Percentiles rank a stretch among this genome's conserved stretches.
Evolutionary conservation across 1,140 invertebrate genomes (phyloP).

Genomic region (Drosophila repleta): DNA sequence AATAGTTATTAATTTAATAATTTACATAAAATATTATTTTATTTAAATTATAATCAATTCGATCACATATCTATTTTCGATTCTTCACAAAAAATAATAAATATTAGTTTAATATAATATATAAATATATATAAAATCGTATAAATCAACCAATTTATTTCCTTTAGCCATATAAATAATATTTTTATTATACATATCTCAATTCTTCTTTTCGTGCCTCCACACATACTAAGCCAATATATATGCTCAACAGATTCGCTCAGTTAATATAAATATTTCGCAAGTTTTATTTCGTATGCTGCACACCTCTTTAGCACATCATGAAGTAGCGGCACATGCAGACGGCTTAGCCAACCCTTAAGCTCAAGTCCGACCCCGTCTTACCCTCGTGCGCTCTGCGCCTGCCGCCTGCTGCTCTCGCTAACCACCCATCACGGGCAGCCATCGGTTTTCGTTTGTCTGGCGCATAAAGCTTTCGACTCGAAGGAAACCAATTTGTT

Average conservation of each 20-base stretch:
- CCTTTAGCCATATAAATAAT: no score
- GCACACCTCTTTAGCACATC: slow-evolving; percentile 39
- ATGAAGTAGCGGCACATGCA: slow-evolving; percentile 9
- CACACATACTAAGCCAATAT: no score
- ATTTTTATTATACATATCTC: no score
- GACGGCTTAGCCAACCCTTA: slow-evolving; percentile 25
- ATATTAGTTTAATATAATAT: no score
- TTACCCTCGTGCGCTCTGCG: neutral
- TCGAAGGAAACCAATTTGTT: slow-evolving; percentile 82
- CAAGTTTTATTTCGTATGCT: slow-evolving; percentile 10
- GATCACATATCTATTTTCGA: no score
- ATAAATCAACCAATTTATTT: no score
- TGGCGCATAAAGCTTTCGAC: slow-evolving; percentile 75
- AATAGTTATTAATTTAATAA: no score
- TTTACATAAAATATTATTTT: no score
- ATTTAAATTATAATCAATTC: no score
- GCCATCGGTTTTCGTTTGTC: slow-evolving; percentile 58
- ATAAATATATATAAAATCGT: no score
- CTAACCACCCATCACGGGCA: slow-evolving; percentile 8
- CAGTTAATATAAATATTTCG: neutral
- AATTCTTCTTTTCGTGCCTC: no score
- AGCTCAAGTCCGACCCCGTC: neutral
- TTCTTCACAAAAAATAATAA: no score
- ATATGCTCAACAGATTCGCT: neutral
- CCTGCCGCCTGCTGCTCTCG: neutral